These are phyloP conservation scores for Hydrozoanthus gracilis DNA, from an alignment of 92 coral and sea anemone species.

Conservation along the genomic window DNA sequence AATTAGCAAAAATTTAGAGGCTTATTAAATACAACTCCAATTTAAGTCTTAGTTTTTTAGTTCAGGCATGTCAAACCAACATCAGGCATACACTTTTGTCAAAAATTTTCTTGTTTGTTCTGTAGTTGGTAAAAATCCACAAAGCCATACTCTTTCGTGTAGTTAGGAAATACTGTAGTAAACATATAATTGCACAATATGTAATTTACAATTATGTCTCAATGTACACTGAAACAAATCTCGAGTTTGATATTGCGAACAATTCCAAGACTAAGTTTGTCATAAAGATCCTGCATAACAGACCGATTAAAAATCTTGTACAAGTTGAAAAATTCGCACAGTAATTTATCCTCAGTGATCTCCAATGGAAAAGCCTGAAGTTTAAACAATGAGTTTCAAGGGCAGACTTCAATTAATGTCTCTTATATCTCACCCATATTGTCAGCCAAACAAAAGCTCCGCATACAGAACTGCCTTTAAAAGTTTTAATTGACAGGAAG, in stretches of 20 bases:
- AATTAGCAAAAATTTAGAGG: neutral
- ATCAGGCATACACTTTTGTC: neutral
- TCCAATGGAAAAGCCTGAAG: neutral
- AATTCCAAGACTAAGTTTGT: no score
- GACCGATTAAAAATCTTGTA: neutral
- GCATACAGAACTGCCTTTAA: neutral
- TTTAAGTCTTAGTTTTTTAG: neutral
- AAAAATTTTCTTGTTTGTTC: no score
- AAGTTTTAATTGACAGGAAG: no score
- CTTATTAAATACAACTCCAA: no score
- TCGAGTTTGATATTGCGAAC: no score
- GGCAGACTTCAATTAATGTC: no score
- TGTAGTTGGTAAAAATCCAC: no score
- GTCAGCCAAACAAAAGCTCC: neutral
- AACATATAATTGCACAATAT: neutral
- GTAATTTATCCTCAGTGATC: no score
- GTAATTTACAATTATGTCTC: neutral
- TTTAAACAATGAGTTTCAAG: no score
- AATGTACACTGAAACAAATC: neutral
- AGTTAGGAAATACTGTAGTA: neutral
- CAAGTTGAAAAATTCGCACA: neutral
- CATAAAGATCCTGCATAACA: neutral
- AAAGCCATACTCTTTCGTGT: no score
- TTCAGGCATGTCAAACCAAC: conserved; percentile 10
- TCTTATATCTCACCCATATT: neutral